Evolutionary conservation across 2,888 invertebrate species (phyloP).

Genomic region (Malthinus flaveolus): DNA sequence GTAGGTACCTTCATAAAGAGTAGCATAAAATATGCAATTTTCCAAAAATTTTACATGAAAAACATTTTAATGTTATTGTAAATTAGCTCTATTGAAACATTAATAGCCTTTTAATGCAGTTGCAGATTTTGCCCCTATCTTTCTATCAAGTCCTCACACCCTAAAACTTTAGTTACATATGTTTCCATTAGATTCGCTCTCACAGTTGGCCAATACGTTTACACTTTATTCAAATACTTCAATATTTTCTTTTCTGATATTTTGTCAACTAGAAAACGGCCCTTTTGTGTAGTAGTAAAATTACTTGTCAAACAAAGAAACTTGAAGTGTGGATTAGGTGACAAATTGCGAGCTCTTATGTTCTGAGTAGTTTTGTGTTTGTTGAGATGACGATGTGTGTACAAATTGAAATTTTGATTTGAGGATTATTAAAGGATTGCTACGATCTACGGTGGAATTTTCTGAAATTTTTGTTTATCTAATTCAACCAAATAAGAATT

Average conservation of each 20-base stretch:
- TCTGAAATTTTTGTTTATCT: no score
- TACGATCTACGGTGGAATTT: no score
- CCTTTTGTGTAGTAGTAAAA: slow-evolving; percentile 30
- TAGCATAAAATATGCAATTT: background rate
- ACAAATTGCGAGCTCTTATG: slow-evolving; percentile 46
- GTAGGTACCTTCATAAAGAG: no score
- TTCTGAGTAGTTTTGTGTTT: slow-evolving; percentile 7
- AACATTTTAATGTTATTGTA: slow-evolving; percentile 23
- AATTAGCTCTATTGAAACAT: slow-evolving; percentile 50
- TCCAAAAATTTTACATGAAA: slow-evolving; percentile 2
- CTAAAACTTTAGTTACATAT: slow-evolving; percentile 46
- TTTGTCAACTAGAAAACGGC: slow-evolving; percentile 9
- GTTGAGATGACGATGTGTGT: background rate
- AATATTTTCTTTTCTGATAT: background rate
- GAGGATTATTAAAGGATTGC: background rate
- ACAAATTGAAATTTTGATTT: background rate
- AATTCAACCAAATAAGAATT: no score
- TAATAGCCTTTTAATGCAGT: slow-evolving; percentile 51
- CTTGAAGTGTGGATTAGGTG: slow-evolving; percentile 50
- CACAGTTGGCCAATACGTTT: slow-evolving; percentile 34
- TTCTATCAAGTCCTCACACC: slow-evolving; percentile 34
- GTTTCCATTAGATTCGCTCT: slow-evolving; percentile 44
- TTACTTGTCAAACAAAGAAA: slow-evolving; percentile 47
- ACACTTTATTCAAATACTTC: slow-evolving; percentile 1
- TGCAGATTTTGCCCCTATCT: slow-evolving; percentile 42